Evolutionary conservation across 2,797 vertebrate genomes (phyloP), one percentile per base, ranked within the genome.

Genomic region (Pseudochirops cupreus): DNA sequence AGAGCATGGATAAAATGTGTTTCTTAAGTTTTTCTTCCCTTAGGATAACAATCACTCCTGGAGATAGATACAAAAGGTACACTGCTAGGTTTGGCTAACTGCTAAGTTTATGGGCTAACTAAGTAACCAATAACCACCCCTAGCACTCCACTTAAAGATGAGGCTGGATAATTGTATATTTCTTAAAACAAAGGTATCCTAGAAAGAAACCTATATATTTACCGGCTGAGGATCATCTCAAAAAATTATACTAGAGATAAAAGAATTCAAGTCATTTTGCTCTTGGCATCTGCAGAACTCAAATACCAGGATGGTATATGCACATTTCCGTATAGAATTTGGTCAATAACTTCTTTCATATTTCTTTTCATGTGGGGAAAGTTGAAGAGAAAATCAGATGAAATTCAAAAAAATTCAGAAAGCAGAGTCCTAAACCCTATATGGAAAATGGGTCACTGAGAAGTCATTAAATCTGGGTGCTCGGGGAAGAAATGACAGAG

Each of bases 351-450:
- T 92, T 89, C 33, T 92, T 90, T 58, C 50, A 29, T 90, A 11
- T 14, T 54, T 11, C 11, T 93, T 58, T 59, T 92, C 89, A 14
- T 28, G 7, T 53, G 29, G 55, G 11, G 31, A 92, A 90, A 95
- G 87, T 67, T 18, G 50, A 94, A 94, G 10, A 31, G 33, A 67
- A 95, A 28, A 50, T 67, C 93, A 94, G 53, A 95, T 46, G 92
- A 94, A 92, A 94, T 87, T 52, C 5, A 29, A 33, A 67, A 67
- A 90, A 94, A 96, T n/a, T 5, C 24, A 93, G 94, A 95, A 93
- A 94, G 50, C 54, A 94, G 62, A 5, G 54, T 9, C 26, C 26
- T 59, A 39, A 95, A 90, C 3, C 82, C n/a, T 67, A 33, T 62
- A 95, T 92, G 67, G 21, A 93, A 93, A 92, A 52, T n/a, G 62